phyloP scores from a whole-genome alignment of 53 echinoderm and acorn worm genomes.

The Arbacia lixula region DNA sequence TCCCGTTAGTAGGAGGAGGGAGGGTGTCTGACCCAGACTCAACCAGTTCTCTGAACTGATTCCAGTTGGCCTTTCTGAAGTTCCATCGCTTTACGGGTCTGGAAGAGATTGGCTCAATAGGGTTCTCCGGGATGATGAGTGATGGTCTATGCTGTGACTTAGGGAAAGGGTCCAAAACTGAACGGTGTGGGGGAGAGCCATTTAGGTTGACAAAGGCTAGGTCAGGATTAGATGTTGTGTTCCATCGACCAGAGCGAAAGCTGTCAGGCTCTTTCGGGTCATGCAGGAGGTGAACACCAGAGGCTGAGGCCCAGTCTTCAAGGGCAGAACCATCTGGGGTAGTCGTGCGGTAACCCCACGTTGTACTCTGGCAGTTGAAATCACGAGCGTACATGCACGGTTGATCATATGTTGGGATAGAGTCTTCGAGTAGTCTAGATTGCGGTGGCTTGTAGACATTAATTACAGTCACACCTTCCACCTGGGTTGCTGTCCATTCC shows the following conservation, averaged over 20 bases:
- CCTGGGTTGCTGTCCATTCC: constrained; percentile 47
- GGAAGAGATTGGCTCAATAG: constrained; percentile 13
- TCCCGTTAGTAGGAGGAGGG: constrained; percentile 28
- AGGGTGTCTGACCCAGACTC: constrained; percentile 39
- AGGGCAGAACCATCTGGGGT: constrained; percentile 43
- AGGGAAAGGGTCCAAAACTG: constrained; percentile 42
- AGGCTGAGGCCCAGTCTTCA: constrained; percentile 58
- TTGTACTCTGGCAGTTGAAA: constrained; percentile 39
- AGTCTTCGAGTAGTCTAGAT: constrained; percentile 32
- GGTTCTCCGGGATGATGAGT: constrained; percentile 54
- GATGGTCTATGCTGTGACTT: constrained; percentile 52
- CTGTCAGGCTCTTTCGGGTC: constrained; percentile 44
- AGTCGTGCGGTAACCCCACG: constrained; percentile 48
- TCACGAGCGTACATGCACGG: constrained; percentile 40
- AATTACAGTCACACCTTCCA: constrained; percentile 56
- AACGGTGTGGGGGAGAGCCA: constrained; percentile 36
- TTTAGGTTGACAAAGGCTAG: constrained; percentile 49
- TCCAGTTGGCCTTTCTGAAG: constrained; percentile 58
- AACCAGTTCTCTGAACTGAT: constrained; percentile 46
- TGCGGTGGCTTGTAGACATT: constrained; percentile 61
- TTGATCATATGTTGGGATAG: constrained; percentile 51
- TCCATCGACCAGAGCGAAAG: constrained; percentile 58
- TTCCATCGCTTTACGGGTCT: constrained; percentile 59
- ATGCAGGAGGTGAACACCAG: constrained; percentile 37
- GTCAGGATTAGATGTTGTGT: constrained; percentile 49